Evolutionary conservation across 2,888 invertebrate genomes (phyloP).

Genomic region (Shargacucullia verbasci): DNA sequence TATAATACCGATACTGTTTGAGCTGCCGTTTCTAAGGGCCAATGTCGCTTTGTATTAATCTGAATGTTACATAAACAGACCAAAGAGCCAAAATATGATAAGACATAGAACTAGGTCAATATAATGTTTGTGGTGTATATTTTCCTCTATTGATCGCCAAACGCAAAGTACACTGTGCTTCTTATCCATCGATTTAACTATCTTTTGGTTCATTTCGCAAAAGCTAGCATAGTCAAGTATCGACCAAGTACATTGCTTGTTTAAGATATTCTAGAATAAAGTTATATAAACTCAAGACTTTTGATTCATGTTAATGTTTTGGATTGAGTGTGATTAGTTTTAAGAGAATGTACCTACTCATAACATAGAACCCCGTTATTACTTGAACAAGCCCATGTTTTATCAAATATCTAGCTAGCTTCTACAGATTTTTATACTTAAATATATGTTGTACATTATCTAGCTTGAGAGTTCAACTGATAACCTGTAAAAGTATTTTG

Average conservation of each 20-base stretch:
- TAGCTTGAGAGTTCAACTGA: no score
- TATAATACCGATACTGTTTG: no score
- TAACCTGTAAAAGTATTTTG: no score
- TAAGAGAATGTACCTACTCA: no score
- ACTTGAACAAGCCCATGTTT: no score
- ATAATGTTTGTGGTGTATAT: conserved; percentile 22
- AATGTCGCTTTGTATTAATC: conserved; percentile 2
- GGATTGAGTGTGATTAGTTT: no score
- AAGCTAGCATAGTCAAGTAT: conserved; percentile 18
- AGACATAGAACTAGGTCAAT: conserved; percentile 31
- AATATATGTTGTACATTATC: no score
- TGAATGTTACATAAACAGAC: conserved; percentile 5
- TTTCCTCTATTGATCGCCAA: conserved; percentile 20
- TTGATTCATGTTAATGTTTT: no score
- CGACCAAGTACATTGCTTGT: conserved; percentile 11
- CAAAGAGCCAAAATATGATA: conserved; percentile 10
- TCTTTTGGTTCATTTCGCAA: conserved; percentile 11
- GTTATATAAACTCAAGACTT: no score
- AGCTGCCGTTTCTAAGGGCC: not conserved
- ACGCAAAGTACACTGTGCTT: conserved; percentile 10
- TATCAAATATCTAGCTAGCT: no score
- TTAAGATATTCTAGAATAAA: conserved; percentile 1
- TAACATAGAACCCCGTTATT: no score
- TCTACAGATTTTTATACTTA: no score
- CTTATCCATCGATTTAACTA: conserved; percentile 7